Evolutionary conservation across 2,113 vertebrate species (phyloP), one percentile per base, ranked within the genome.

Genomic region (Chascanopsetta lugubris): DNA sequence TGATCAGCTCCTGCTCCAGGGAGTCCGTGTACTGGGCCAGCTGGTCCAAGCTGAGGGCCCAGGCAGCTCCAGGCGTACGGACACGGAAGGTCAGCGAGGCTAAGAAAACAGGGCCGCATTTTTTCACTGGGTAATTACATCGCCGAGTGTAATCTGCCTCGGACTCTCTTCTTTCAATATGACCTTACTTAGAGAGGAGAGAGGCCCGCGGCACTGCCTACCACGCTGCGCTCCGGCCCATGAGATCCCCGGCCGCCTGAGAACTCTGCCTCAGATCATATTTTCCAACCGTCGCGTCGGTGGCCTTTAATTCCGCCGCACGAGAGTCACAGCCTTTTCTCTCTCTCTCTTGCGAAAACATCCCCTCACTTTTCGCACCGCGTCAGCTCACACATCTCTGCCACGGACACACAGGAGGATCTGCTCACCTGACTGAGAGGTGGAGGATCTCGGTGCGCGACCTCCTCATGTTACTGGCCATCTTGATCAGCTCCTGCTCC

Each of bases 371-470:
- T 55, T 55, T 5, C 25, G 51, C 55, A 34, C 30, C 25, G 22
- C 50, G 50, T 2, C 2, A 43, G n/a, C 38, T 10, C n/a, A 27
- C 51, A 61, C 1, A 3, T n/a, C 48, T 21, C 40, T 13, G 17
- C 21, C n/a, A 51, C 34, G 21, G 3, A 70, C 62, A 24, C 66
- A 80, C 53, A 69, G 0, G 18, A 12, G 17, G 42, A 51, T 43
- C 15, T 12, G 29, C 89, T 90, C 68, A 96, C 95, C 95, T 96
- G 88, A 90, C 87, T 55, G 92, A 93, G 47, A 96, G 85, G 79
- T 92, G 90, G 54, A 96, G 74, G 46, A 95, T 93, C 69, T 97
- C 93, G 0, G 94, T 94, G 50, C 91, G 93, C 26, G 92, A 90
- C 79, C 91, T 91, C 69, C 94, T 93, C 86, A 96, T 79, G 77